Evolutionary conservation across 1,140 invertebrate genomes (phyloP).

Genomic region (Zeugodacus cucurbitae): DNA sequence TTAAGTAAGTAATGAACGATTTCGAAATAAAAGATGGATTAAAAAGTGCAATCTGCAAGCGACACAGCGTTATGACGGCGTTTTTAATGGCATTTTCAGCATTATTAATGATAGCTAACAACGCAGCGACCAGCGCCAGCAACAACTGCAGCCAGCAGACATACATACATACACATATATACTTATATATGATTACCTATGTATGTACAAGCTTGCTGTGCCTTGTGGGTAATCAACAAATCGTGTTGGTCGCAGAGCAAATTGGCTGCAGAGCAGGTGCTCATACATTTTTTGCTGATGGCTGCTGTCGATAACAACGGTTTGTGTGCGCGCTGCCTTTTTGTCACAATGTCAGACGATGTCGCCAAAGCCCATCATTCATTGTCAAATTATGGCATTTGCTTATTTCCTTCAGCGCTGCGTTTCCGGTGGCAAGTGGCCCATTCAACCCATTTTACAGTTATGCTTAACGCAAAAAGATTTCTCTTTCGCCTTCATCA

Average conservation of each 20-base stretch:
- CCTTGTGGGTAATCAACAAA: background rate
- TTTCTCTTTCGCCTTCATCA: background rate
- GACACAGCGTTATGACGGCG: background rate
- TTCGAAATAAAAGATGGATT: background rate
- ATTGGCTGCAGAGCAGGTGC: background rate
- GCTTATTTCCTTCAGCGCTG: background rate
- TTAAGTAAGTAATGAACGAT: conserved; percentile 6
- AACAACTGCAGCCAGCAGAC: background rate
- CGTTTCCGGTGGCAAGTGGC: background rate
- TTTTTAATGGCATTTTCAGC: conserved; percentile 19
- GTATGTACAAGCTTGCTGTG: background rate
- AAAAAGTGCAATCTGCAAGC: background rate
- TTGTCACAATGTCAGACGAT: background rate
- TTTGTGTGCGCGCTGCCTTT: background rate
- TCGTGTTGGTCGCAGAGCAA: background rate
- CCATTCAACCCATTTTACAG: background rate
- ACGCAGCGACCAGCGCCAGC: background rate
- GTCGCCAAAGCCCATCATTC: background rate
- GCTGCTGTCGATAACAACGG: background rate
- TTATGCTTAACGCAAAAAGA: background rate
- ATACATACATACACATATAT: background rate
- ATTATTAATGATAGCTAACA: conserved; percentile 2
- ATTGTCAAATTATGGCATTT: conserved; percentile 27
- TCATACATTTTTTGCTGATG: background rate
- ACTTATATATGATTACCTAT: background rate